Conservation (phyloP, 1,140 invertebrate species). For the Notospermus geniculatus region DNA sequence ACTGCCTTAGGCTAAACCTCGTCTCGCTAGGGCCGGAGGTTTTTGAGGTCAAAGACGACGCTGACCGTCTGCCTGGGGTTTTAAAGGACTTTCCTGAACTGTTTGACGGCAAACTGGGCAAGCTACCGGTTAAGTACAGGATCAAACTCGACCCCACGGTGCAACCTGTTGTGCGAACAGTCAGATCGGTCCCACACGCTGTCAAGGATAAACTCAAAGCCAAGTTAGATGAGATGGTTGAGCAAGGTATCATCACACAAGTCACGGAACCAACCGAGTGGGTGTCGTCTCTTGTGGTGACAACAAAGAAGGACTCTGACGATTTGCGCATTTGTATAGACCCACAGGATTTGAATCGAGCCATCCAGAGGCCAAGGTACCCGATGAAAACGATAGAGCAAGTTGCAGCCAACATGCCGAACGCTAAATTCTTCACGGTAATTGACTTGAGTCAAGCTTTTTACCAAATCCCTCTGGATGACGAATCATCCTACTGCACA, state of each 20-base stretch:
- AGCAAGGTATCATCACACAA: not conserved
- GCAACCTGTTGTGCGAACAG: not conserved
- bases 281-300: not conserved
- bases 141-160: not conserved
- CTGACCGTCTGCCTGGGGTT: not conserved
- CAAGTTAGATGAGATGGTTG: conserved; percentile 2
- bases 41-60: not conserved
- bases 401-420: not conserved
- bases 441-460: not conserved
- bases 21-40: not conserved
- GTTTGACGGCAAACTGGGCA: not conserved
- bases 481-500: not conserved
- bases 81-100: not conserved
- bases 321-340: not conserved
- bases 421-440: not conserved
- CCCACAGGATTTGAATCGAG: not conserved
- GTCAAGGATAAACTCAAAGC: conserved; percentile 1
- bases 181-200: not conserved
- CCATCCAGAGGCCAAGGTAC: not conserved
- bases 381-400: not conserved
- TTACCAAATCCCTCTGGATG: not conserved
- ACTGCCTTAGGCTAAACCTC: not conserved
- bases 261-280: not conserved
- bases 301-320: not conserved
- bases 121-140: not conserved